These are phyloP conservation scores for Pycnonotus jocosus DNA, from an alignment of 2,113 vertebrate species.

Conservation along the genomic window DNA sequence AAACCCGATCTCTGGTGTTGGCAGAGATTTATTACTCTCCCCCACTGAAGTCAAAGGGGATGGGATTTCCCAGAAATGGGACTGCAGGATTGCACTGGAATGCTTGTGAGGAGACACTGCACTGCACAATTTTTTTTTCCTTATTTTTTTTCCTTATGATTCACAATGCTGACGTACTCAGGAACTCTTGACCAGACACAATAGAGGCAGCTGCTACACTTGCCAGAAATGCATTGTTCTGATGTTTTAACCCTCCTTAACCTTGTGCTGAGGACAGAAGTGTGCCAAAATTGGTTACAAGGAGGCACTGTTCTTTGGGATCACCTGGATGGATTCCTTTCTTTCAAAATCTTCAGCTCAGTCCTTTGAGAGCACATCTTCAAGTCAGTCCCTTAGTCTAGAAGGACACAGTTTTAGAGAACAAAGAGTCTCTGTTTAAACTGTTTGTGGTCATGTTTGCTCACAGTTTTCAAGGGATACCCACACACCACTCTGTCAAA, in stretches of 20 bases:
- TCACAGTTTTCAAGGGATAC: not conserved
- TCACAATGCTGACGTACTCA: not conserved
- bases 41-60: not conserved
- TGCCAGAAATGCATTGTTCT: not conserved
- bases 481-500: not conserved
- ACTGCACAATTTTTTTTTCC: not conserved
- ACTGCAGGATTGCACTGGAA: not conserved
- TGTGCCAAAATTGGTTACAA: not conserved
- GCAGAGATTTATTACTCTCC: not conserved
- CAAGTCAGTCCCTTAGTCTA: not conserved
- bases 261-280: not conserved
- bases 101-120: not conserved
- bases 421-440: not conserved
- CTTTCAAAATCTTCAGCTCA: not conserved
- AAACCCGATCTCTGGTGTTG: not conserved
- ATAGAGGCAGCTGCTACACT: not conserved
- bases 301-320: not conserved
- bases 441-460: not conserved
- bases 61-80: not conserved
- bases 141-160: not conserved
- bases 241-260: not conserved
- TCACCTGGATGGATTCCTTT: not conserved
- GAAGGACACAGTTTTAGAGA: not conserved
- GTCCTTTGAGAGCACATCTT: not conserved
- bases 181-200: not conserved